Base-by-base conservation (phyloP, 2,797 vertebrate species). In the Malacoraja senta region DNA sequence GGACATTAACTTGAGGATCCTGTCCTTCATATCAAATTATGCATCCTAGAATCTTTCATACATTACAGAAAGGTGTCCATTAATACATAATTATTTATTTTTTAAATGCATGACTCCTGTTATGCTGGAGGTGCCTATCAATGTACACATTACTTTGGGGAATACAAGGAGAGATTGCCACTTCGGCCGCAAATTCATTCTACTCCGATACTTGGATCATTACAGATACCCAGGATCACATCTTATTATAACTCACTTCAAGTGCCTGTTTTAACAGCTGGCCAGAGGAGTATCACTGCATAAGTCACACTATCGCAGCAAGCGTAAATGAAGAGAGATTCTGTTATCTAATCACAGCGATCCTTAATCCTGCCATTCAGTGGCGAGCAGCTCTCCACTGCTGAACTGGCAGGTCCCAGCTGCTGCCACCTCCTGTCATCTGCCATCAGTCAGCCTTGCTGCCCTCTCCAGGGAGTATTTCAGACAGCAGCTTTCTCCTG, bases 261-360 rank as follows among this genome's bases (percentile, higher is more conserved):
- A 76, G 90, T 74, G 71, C 15, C 19, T 74, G 74, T 71, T 35
- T 68, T 76, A 94, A 94, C 95, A 96, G 95, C 96, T 96, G 95
- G 94, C 71, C 95, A 93, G 84, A 93, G 88, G 93, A 83, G 94
- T 95, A 95, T 93, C 93, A 84, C 93, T 93, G 94, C 91, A 95
- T 93, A 94, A 95, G 95, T 94, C 94, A 95, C 94, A 93, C 93
- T 0, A 68, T n/a, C 93, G 93, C 94, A 94, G 94, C 94, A 93
- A 95, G 94, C 93, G 93, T 93, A 95, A 93, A 93, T 94, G 94
- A 94, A 93, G 93, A 94, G 92, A 95, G 93, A 96, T 95, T 95
- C 95, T 95, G 95, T 95, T 96, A 95, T 95, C 0, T 95, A 81
- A 93, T 92, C 94, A 94, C 94, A 93, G 93, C 94, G 94, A 94